phyloP scores from a whole-genome alignment of 2,113 vertebrate genomes.

The Shinisaurus crocodilurus region DNA sequence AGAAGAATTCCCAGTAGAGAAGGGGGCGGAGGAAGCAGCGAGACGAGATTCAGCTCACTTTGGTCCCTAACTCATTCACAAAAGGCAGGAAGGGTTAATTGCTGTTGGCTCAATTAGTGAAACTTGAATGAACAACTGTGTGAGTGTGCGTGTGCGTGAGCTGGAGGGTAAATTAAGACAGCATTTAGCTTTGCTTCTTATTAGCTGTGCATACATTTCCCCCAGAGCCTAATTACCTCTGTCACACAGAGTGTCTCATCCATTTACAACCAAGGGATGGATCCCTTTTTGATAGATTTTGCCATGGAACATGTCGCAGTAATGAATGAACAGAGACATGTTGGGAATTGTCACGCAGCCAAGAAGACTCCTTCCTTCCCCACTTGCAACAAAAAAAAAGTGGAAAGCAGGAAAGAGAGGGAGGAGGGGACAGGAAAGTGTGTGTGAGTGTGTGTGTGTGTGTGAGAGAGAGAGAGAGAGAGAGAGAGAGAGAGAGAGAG shows the following conservation, averaged over 20 bases:
- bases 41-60: too few species aligned
- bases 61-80: neutral
- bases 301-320: neutral
- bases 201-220: slow-evolving; percentile 78
- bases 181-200: slow-evolving; percentile 73
- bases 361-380: neutral
- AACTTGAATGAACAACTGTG: slow-evolving; percentile 65
- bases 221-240: slow-evolving; percentile 76
- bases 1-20: too few species aligned
- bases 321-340: neutral
- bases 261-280: slow-evolving; percentile 49
- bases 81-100: slow-evolving; percentile 67
- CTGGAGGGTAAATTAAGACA: slow-evolving; percentile 78
- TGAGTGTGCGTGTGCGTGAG: slow-evolving; percentile 33
- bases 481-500: too few species aligned
- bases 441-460: too few species aligned
- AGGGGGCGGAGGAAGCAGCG: too few species aligned
- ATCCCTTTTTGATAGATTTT: slow-evolving; percentile 38
- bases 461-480: neutral
- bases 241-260: slow-evolving; percentile 65
- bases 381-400: too few species aligned
- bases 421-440: too few species aligned
- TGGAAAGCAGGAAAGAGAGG: too few species aligned
- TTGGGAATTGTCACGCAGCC: neutral
- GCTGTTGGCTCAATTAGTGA: slow-evolving; percentile 71